These are phyloP conservation scores for Eilema caniola DNA, from an alignment of 2,888 invertebrate genomes.

Conservation along the genomic window DNA sequence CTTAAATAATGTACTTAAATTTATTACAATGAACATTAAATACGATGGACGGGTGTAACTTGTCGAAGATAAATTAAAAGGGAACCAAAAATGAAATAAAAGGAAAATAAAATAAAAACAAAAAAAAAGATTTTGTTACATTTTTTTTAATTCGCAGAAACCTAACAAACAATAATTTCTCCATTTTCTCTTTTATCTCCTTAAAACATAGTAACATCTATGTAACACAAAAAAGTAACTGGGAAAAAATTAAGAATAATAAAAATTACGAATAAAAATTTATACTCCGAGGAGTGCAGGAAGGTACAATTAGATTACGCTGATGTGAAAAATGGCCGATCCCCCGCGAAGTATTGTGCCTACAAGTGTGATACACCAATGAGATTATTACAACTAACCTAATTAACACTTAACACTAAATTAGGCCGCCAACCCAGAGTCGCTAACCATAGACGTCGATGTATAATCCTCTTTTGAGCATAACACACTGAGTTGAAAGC, in stretches of 20 bases:
- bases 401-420: conserved; percentile 79
- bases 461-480: conserved; percentile 67
- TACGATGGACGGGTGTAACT: conserved; percentile 87
- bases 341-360: conserved; percentile 65
- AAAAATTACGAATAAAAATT: conserved; percentile 77
- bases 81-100: conserved; percentile 57
- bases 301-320: conserved; percentile 85
- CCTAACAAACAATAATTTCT: conserved; percentile 87
- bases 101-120: conserved; percentile 72
- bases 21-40: conserved; percentile 82
- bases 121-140: conserved; percentile 83
- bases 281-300: conserved; percentile 86
- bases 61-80: conserved; percentile 72
- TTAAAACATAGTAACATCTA: conserved; percentile 88
- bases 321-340: conserved; percentile 72
- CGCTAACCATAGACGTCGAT: conserved; percentile 56
- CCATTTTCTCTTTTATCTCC: conserved; percentile 79
- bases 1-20: conserved; percentile 82
- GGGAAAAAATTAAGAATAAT: conserved; percentile 81
- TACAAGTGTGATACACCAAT: conserved; percentile 79
- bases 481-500: conserved; percentile 70
- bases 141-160: conserved; percentile 87
- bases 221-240: conserved; percentile 87
- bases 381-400: conserved; percentile 83
- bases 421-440: conserved; percentile 72